phyloP scores from a whole-genome alignment of 2,113 vertebrate genomes.

The Narcine bancroftii region DNA sequence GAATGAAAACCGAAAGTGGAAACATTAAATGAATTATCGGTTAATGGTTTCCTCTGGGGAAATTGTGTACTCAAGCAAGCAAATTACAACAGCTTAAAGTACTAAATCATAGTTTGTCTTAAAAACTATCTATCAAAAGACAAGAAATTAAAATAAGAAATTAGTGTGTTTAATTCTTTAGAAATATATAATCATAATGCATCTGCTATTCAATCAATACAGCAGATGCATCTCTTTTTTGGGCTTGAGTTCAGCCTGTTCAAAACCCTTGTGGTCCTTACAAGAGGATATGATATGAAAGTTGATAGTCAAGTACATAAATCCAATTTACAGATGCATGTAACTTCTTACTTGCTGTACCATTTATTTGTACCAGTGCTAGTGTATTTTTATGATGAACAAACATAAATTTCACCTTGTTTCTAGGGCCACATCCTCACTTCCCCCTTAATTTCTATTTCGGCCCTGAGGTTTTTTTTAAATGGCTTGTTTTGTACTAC shows the following conservation, averaged over 20 bases:
- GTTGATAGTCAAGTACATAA: too few relatives aligned
- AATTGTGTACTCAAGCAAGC: neutral
- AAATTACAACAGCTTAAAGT: neutral
- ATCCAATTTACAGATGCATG: too few relatives aligned
- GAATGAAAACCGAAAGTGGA: neutral
- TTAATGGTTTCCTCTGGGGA: neutral
- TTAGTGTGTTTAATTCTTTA: neutral
- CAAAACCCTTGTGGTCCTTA: too few relatives aligned
- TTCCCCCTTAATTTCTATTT: neutral
- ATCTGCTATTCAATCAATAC: neutral
- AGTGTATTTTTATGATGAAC: too few relatives aligned
- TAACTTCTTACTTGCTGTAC: too few relatives aligned
- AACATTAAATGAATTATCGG: neutral
- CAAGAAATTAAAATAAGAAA: neutral
- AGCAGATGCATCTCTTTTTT: neutral
- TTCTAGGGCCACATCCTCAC: neutral
- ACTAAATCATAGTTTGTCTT: neutral
- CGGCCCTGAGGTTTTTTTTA: neutral
- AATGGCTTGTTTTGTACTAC: neutral
- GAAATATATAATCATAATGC: neutral
- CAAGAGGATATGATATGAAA: too few relatives aligned
- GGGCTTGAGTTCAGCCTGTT: too few relatives aligned
- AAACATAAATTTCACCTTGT: too few relatives aligned
- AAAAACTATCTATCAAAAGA: neutral
- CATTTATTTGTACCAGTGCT: too few relatives aligned